Evolutionary conservation across 2,113 vertebrate species (phyloP).

Genomic region (Willisornis vidua): DNA sequence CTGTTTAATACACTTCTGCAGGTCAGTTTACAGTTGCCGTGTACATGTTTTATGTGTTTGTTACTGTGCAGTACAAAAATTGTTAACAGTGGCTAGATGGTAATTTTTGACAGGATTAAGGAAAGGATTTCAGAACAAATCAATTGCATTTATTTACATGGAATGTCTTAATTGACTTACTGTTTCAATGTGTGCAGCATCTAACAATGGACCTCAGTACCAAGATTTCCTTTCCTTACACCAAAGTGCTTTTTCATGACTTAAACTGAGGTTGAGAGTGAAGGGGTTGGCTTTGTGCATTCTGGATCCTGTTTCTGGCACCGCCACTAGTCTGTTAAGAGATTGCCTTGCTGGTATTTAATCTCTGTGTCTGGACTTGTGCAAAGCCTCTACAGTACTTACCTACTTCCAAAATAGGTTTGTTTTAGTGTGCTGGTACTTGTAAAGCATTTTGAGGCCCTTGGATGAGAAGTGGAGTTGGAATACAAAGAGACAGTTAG

Average conservation of each 20-base stretch:
- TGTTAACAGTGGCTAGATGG: neutral
- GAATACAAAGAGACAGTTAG: neutral
- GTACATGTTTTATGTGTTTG: neutral
- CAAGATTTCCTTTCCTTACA: neutral
- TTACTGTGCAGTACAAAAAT: neutral
- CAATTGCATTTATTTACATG: neutral
- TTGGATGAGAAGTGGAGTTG: neutral
- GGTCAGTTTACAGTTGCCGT: neutral
- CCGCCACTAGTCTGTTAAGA: neutral
- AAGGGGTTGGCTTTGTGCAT: neutral
- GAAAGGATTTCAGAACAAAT: neutral
- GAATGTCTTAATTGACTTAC: neutral
- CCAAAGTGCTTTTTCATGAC: neutral
- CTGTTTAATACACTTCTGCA: fast-evolving
- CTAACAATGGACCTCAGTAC: fast-evolving
- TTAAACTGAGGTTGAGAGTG: neutral
- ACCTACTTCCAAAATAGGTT: conserved; percentile 5
- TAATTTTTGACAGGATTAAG: neutral
- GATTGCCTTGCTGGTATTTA: conserved; percentile 5
- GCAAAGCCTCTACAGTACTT: neutral
- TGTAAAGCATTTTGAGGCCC: neutral
- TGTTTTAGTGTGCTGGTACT: neutral
- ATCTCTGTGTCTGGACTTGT: conserved; percentile 12
- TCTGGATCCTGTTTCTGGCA: conserved; percentile 6
- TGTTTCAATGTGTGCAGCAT: neutral